Conservation (phyloP, 2,888 invertebrate species). For the Thereva unica region DNA sequence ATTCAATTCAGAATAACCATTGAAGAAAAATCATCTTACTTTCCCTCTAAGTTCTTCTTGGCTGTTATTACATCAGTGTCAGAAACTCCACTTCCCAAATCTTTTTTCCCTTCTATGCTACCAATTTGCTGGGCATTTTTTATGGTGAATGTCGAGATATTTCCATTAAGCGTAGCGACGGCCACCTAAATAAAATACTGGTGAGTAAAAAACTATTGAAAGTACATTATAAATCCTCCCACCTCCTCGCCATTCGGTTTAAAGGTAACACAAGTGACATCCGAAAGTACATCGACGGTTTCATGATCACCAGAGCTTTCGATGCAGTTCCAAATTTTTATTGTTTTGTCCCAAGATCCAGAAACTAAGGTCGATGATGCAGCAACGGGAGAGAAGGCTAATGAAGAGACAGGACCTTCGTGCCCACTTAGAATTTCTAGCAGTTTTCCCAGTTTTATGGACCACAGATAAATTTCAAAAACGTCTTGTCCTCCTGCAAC, state of each 20-base stretch:
- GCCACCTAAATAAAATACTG: constrained; percentile 66
- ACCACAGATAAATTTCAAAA: constrained; percentile 96
- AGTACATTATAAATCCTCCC: constrained; percentile 33
- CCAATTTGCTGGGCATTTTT: constrained; percentile 72
- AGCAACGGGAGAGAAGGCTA: constrained; percentile 77
- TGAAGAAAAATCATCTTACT: constrained; percentile 64
- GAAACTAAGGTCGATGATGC: constrained; percentile 79
- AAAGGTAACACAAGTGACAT: constrained; percentile 82
- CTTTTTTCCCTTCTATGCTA: constrained; percentile 85
- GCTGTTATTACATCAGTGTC: constrained; percentile 87
- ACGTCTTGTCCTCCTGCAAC: constrained; percentile 94
- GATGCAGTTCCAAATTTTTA: constrained; percentile 90
- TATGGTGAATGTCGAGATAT: constrained; percentile 78
- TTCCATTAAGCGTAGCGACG: constrained; percentile 87
- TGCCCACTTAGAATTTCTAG: constrained; percentile 92
- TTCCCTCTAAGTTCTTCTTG: constrained; percentile 79
- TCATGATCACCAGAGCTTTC: constrained; percentile 81
- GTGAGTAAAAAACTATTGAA: neutral
- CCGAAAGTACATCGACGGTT: constrained; percentile 74
- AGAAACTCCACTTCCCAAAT: constrained; percentile 82
- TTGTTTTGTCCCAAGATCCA: constrained; percentile 93
- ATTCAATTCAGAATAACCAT: neutral
- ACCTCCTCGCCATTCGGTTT: constrained; percentile 88
- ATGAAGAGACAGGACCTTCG: constrained; percentile 84
- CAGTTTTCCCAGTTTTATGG: constrained; percentile 87